Conservation (phyloP, 2,113 vertebrate species). For the Chaetodon auriga region DNA sequence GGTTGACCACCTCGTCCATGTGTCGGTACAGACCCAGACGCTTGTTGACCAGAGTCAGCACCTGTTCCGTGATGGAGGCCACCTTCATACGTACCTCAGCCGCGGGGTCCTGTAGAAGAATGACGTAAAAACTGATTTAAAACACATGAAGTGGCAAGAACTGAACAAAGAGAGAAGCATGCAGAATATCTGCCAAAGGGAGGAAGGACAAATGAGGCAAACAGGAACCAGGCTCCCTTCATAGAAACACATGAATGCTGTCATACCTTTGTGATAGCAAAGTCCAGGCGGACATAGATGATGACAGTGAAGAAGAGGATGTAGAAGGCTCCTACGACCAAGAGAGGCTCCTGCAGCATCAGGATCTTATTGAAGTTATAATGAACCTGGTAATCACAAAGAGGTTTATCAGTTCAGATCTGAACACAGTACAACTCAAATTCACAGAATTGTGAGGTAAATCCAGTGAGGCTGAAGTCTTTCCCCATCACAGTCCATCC, state of each 20-base stretch:
- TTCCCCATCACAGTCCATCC: not conserved
- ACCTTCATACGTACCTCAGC: slow-evolving; percentile 99
- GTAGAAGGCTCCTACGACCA: slow-evolving; percentile 97
- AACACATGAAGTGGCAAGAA: not conserved
- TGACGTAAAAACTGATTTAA: not conserved
- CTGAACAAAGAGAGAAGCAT: not conserved
- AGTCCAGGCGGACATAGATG: slow-evolving; percentile 95
- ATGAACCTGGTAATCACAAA: slow-evolving; percentile 87
- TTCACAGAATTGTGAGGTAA: not conserved
- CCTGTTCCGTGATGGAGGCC: slow-evolving; percentile 98
- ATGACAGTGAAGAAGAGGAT: slow-evolving; percentile 98
- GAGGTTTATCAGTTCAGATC: not conserved
- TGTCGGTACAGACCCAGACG: slow-evolving; percentile 95
- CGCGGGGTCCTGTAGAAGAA: slow-evolving; percentile 90
- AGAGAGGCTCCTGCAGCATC: slow-evolving; percentile 97
- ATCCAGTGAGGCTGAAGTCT: not conserved
- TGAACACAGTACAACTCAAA: not conserved
- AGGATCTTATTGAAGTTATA: slow-evolving; percentile 98
- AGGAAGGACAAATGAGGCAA: not conserved
- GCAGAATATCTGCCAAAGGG: not conserved
- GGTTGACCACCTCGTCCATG: slow-evolving; percentile 96
- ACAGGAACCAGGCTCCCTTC: not conserved
- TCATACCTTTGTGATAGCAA: slow-evolving; percentile 98
- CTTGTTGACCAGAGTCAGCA: slow-evolving; percentile 96
- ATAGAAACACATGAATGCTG: too few species aligned